These are phyloP conservation scores for Amphipyra berbera DNA, from an alignment of 2,888 invertebrate genomes.

Conservation along the genomic window DNA sequence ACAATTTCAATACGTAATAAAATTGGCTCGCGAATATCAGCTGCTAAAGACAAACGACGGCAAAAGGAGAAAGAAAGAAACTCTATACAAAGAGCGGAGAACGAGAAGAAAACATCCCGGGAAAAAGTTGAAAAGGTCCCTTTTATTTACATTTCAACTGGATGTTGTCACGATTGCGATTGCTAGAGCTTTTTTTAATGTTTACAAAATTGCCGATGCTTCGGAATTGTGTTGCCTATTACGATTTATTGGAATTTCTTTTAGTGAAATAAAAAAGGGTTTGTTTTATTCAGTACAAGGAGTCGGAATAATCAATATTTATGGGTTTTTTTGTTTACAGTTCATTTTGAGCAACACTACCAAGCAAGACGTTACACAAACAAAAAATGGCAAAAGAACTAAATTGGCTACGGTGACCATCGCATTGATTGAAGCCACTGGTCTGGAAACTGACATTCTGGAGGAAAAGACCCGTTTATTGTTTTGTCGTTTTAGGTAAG, in stretches of 20 bases:
- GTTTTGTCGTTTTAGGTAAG: conserved; percentile 96
- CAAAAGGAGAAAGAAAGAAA: conserved; percentile 66
- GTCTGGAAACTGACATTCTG: conserved; percentile 93
- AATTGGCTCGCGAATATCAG: conserved; percentile 74
- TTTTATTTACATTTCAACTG: conserved; percentile 63
- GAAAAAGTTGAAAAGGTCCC: conserved; percentile 78
- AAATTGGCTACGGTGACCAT: conserved; percentile 95
- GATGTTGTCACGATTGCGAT: conserved; percentile 43
- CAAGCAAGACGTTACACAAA: conserved; percentile 68
- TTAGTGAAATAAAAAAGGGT: conserved; percentile 15
- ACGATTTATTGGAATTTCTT: conserved; percentile 44
- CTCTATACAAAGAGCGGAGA: conserved; percentile 53
- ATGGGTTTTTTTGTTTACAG: conserved; percentile 64
- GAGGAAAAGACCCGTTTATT: conserved; percentile 95
- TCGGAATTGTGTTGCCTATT: conserved; percentile 41
- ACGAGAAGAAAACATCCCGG: conserved; percentile 68
- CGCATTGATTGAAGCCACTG: conserved; percentile 97
- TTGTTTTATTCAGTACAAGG: conserved; percentile 7
- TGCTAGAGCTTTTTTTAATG: conserved; percentile 58
- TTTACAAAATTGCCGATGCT: conserved; percentile 51
- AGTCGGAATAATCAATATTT: conserved; percentile 7
- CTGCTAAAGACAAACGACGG: conserved; percentile 70
- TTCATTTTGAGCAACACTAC: conserved; percentile 79
- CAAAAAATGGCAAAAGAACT: conserved; percentile 67
- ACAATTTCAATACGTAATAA: conserved; percentile 75